Evolutionary conservation across 2,797 vertebrate species (phyloP).

Genomic region (Pristis pectinata): DNA sequence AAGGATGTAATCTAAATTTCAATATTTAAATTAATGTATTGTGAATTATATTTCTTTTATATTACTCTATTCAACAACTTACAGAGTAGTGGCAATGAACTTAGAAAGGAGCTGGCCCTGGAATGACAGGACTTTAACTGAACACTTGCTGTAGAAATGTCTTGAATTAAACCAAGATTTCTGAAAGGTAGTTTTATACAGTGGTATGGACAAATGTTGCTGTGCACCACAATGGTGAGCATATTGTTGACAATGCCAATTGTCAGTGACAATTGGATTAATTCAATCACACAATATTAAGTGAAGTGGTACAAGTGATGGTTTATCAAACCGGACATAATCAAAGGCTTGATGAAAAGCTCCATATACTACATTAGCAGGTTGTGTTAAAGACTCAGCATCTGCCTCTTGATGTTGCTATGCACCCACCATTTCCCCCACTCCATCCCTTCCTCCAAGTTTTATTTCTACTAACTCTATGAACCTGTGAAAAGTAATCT

Average conservation of each 20-base stretch:
- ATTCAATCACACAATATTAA: not conserved
- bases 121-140: not conserved
- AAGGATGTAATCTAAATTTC: not conserved
- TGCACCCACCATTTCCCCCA: not conserved
- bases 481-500: too few species aligned
- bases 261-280: not conserved
- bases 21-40: not conserved
- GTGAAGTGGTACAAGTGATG: too few species aligned
- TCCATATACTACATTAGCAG: not conserved
- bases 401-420: not conserved
- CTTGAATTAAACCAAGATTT: not conserved
- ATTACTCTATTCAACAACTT: not conserved
- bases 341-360: not conserved
- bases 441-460: too few species aligned
- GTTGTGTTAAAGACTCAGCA: not conserved
- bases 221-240: too few species aligned
- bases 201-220: too few species aligned
- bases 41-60: not conserved
- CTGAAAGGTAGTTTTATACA: too few species aligned
- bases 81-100: not conserved
- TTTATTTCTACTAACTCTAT: too few species aligned
- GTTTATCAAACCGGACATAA: too few species aligned
- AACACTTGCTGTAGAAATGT: not conserved
- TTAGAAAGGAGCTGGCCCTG: not conserved
- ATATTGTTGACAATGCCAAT: not conserved